Evolutionary conservation across 2,113 vertebrate genomes (phyloP).

Genomic region (Crotalus viridis): DNA sequence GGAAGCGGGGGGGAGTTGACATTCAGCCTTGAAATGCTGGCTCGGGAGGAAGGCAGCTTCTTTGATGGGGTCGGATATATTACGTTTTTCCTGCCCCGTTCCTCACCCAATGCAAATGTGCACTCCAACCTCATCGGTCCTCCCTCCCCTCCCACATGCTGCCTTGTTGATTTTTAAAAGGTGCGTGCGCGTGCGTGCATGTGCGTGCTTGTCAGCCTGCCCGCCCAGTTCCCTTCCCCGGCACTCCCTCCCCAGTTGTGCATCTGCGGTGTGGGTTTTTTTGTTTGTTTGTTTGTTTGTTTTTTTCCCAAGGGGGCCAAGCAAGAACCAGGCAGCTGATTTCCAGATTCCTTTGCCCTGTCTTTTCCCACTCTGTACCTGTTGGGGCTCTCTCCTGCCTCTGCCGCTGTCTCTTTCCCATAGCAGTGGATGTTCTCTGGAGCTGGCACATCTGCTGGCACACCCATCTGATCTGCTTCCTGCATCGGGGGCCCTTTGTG

Average conservation of each 20-base stretch:
- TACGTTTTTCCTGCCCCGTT: not conserved
- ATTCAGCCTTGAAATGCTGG: constrained; percentile 6
- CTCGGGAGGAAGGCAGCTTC: constrained; percentile 10
- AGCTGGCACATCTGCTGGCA: no score
- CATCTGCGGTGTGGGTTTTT: not conserved
- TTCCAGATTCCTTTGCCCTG: not conserved
- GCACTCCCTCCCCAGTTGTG: not conserved
- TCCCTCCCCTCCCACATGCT: not conserved
- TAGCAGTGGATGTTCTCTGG: not conserved
- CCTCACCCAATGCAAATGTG: not conserved
- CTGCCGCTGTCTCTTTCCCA: no score
- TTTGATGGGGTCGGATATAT: not conserved
- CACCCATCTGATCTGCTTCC: not conserved
- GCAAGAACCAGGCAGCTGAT: constrained; percentile 14
- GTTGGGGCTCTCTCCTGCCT: not conserved
- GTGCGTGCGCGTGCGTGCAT: not conserved
- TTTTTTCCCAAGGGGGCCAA: not conserved
- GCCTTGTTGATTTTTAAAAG: constrained; percentile 16
- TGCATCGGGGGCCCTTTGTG: not conserved
- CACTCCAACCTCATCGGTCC: not conserved
- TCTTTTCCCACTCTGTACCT: not conserved
- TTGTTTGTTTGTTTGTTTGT: no score
- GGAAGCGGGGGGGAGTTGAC: not conserved
- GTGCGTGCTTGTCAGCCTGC: not conserved
- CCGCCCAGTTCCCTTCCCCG: not conserved